Conservation (phyloP, 35 echinoderm and acorn worm species). For the Anneissia japonica region DNA sequence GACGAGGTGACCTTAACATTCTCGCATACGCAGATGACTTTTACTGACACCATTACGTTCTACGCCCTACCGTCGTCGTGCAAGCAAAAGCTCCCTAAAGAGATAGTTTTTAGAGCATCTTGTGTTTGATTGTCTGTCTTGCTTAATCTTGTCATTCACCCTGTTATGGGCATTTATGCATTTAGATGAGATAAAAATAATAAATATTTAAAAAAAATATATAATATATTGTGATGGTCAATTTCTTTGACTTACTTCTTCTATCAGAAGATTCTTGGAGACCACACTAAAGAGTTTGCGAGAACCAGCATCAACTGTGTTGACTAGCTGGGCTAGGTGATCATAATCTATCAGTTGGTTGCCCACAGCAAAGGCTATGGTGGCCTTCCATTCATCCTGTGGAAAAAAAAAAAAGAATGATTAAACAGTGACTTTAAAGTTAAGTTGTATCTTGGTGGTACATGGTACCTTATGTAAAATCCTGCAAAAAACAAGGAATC, state of each 20-base stretch:
- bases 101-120: neutral
- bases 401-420: constrained; percentile 1
- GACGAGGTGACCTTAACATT: too few relatives aligned
- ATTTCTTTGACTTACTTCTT: constrained; percentile 54
- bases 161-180: neutral
- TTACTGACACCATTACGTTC: too few relatives aligned
- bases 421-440: too few relatives aligned
- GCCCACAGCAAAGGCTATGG: constrained; percentile 58
- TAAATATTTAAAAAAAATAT: neutral
- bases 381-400: constrained; percentile 86
- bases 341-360: constrained; percentile 68
- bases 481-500: too few relatives aligned
- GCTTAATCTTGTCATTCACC: neutral
- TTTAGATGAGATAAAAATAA: too few relatives aligned
- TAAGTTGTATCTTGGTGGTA: too few relatives aligned
- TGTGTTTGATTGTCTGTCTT: neutral
- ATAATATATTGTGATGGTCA: neutral
- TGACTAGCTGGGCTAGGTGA: constrained; percentile 29
- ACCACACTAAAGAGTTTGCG: constrained; percentile 80
- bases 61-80: too few relatives aligned
- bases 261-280: constrained; percentile 45
- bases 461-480: too few relatives aligned
- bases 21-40: too few relatives aligned
- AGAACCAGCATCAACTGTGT: constrained; percentile 42
- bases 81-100: too few relatives aligned